A percentile compares a stretch with the other conserved stretches of the same genome.
Conservation (phyloP, 2,888 invertebrate genomes). For the Zhengitettix transpicula region DNA sequence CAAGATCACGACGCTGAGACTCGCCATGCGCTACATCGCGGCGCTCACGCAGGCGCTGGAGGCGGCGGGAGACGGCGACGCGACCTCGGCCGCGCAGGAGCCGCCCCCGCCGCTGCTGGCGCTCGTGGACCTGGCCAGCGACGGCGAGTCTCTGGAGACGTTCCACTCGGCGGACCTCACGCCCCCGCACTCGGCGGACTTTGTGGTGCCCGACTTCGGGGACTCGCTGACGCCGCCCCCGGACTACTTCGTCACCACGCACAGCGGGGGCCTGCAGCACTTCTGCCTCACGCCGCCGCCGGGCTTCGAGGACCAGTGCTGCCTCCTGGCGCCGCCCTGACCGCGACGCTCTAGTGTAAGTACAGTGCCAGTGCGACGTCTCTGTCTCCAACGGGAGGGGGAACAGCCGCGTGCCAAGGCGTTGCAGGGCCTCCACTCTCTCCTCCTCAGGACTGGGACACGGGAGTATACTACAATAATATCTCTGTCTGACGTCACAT, state of each 20-base stretch:
- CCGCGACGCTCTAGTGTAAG: neutral
- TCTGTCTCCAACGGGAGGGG: no score
- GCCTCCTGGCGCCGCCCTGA: neutral
- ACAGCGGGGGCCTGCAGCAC: neutral
- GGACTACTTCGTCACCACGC: neutral
- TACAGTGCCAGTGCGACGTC: no score
- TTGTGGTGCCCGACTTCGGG: neutral
- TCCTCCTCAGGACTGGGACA: no score
- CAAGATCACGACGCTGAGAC: constrained; percentile 71
- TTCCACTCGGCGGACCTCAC: neutral
- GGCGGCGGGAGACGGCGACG: neutral
- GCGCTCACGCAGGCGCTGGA: constrained; percentile 49
- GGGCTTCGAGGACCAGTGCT: neutral
- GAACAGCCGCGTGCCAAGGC: no score
- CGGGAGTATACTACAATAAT: no score
- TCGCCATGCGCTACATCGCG: constrained; percentile 77
- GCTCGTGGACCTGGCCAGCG: no score
- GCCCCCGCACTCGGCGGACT: neutral
- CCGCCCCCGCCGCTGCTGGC: no score
- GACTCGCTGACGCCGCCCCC: neutral
- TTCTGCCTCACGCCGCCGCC: neutral
- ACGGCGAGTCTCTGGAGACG: neutral
- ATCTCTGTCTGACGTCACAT: no score
- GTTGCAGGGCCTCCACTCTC: no score
- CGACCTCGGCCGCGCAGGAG: no score